phyloP scores from a whole-genome alignment of 2,113 vertebrate genomes.

The Vimba vimba region DNA sequence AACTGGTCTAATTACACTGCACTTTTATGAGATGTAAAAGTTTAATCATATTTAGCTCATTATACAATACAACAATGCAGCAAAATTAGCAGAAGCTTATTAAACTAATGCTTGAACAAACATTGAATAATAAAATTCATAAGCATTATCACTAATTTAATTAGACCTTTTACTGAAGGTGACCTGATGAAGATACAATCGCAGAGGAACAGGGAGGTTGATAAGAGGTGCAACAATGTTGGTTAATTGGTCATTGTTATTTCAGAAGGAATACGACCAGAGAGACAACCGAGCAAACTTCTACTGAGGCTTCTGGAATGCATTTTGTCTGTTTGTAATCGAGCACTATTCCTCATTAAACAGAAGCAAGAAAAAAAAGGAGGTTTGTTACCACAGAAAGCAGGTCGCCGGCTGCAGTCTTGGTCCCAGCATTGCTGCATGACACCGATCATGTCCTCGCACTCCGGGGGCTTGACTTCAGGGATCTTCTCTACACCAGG shows the following conservation, averaged over 20 bases:
- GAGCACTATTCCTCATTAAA: not conserved
- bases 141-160: not conserved
- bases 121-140: not conserved
- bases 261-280: not conserved
- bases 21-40: no score
- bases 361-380: not conserved
- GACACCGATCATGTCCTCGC: slow-evolving; percentile 79
- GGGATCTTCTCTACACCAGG: slow-evolving; percentile 76
- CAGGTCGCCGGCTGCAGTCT: slow-evolving; percentile 75
- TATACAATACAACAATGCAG: not conserved
- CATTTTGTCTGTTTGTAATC: not conserved
- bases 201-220: not conserved
- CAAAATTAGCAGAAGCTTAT: slow-evolving; percentile 8
- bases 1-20: slow-evolving; percentile 15
- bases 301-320: not conserved
- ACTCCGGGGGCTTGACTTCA: slow-evolving; percentile 75
- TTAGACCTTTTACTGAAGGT: slow-evolving; percentile 33
- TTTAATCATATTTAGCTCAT: slow-evolving; percentile 32
- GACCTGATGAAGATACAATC: not conserved
- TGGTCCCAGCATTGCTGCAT: slow-evolving; percentile 86
- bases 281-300: not conserved
- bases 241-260: slow-evolving; percentile 5
- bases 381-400: slow-evolving; percentile 69
- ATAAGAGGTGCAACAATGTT: not conserved
- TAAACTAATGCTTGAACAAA: slow-evolving; percentile 25